Percentiles rank a stretch among this genome's conserved stretches.
phyloP scores from a whole-genome alignment of 2,113 vertebrate species.

The Corydoras sp. region DNA sequence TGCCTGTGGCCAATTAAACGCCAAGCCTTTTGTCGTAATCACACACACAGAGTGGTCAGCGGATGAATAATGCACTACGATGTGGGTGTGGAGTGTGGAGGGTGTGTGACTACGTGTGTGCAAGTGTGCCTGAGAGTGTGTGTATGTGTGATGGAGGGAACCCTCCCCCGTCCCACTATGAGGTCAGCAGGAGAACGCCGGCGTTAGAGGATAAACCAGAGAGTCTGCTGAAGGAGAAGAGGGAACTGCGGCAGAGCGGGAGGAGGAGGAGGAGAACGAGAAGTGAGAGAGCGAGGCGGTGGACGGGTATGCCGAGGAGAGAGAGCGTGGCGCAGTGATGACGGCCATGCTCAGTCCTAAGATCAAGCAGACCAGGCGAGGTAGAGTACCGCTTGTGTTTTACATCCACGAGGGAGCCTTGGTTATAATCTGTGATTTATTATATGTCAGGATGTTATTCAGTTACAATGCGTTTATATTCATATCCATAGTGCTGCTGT shows the following conservation, averaged over 20 bases:
- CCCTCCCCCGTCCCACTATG: constrained; percentile 54
- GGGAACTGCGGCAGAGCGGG: neutral
- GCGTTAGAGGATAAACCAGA: constrained; percentile 52
- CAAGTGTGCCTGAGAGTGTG: neutral
- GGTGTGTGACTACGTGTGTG: constrained; percentile 30
- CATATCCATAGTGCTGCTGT: too few species aligned
- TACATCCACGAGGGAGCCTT: neutral
- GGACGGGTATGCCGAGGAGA: constrained; percentile 57
- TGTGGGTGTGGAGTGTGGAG: constrained; percentile 53
- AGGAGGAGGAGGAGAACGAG: constrained; percentile 29
- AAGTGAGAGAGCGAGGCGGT: constrained; percentile 31
- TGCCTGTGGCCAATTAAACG: constrained; percentile 34
- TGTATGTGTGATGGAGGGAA: neutral
- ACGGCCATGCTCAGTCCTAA: constrained; percentile 86
- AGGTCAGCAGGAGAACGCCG: constrained; percentile 36
- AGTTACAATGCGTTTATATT: too few species aligned
- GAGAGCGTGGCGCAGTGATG: constrained; percentile 48
- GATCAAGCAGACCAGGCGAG: constrained; percentile 83
- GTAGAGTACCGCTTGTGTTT: constrained; percentile 58
- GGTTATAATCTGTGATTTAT: too few species aligned
- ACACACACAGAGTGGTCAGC: constrained; percentile 38
- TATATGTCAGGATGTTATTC: too few species aligned
- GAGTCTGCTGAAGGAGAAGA: constrained; percentile 34
- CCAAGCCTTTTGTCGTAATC: constrained; percentile 18
- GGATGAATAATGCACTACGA: constrained; percentile 64